Evolutionary conservation across 1,140 invertebrate genomes (phyloP), one percentile per base, ranked within the genome.

Genomic region (Micrasema longulum): DNA sequence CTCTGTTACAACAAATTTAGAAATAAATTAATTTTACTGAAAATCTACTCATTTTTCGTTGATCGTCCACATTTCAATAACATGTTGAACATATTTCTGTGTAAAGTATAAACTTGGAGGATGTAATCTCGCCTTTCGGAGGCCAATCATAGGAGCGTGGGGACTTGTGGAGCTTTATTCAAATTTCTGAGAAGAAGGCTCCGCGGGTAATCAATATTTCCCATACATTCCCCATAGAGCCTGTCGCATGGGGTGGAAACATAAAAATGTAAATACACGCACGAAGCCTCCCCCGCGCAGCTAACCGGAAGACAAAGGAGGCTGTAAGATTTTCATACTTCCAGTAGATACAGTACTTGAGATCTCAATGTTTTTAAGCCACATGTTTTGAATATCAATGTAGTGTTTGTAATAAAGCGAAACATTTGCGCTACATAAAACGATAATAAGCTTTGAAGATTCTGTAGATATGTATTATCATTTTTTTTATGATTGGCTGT

Each of bases 311-410:
- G 48, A 74, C 63, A 74, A 66, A 70, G 68, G 16, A n/a, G n/a
- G 47, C 41, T 50, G 26, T 14, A 31, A 36, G 47, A 23, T 62
- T 55, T 26, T 69, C 55, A 20, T 36, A 22, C 41, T 38, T 67
- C 38, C 31, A 23, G 31, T 48, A 50, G 52, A 64, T 45, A 66
- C 43, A n/a, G n/a, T 65, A 64, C 64, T 71, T 60, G 68, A 67
- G 69, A 65, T 69, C 65, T 72, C 53, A 62, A 72, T 75, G 66
- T 75, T 75, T 75, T 71, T 66, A 72, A 75, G 73, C 50, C 65
- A 43, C 31, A 23, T 31, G 52, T 41, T 63, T 47, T 69, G 73
- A 75, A 75, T 75, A 75, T 55, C 69, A 75, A 75, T 75, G 73
- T 31, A 66, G 22, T n/a, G n/a, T n/a, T n/a, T n/a, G n/a, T n/a